Base-by-base conservation (phyloP, 2,797 vertebrate species). In the Liasis olivaceus region DNA sequence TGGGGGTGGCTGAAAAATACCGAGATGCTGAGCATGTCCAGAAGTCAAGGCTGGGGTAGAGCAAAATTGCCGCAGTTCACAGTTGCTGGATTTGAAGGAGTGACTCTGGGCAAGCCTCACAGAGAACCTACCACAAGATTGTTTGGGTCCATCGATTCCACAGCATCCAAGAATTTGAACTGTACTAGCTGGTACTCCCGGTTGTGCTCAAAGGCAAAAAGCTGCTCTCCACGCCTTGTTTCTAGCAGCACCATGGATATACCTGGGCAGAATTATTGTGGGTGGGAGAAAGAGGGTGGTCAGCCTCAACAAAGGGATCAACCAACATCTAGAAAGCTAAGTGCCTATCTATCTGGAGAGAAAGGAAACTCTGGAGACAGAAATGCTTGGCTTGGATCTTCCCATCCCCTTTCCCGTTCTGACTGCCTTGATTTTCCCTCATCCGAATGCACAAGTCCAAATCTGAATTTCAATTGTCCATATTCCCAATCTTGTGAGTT, bases 111-210 rank as follows among this genome's bases (percentile, higher is more conserved):
- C 13, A 1, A 3, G 42, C 26, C 36, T 0, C 0, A 5, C 7
- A 84, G 42, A 54, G 24, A 54, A 96, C 98, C 1, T 98, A 99
- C 99, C 98, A 99, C 98, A 15, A 99, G 99, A 95, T 99, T 99
- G 98, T 99, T 99, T 69, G 99, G 99, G 96, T 99, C 99, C 99
- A 99, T 98, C 66, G 99, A 99, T 95, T 99, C 99, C 6, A 99
- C 99, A 0, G 99, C 99, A 0, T 99, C 98, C 96, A 99, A 96
- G 96, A 99, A 99, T 97, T 98, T 99, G 97, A 99, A 99, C 97
- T 99, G 99, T 15, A 99, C 97, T 97, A 99, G 99, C 94, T 99
- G 99, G 96, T 99, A 99, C 90, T 99, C 99, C 2, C 99, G 98
- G 22, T 97, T 98, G 95, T 99, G 99, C 96, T 99, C 99, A 22